These are phyloP conservation scores for Eledone cirrhosa DNA, from an alignment of 2,888 invertebrate genomes.

Conservation along the genomic window DNA sequence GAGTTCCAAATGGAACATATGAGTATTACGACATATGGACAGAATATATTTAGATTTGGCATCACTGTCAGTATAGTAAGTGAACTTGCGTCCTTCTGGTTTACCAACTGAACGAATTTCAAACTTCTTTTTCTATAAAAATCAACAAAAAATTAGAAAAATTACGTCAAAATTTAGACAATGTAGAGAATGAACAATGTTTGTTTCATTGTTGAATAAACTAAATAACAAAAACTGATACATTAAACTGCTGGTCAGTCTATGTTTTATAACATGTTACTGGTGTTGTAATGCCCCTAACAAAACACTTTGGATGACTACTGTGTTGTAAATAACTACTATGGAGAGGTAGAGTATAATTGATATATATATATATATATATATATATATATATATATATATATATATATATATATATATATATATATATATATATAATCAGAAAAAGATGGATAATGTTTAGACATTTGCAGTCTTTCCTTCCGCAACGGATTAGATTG, in stretches of 20 bases:
- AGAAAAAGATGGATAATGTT: too few species aligned
- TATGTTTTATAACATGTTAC: too few species aligned
- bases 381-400: too few species aligned
- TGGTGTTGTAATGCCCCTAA: too few species aligned
- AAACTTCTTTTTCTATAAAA: conserved; percentile 85
- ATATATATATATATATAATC: too few species aligned
- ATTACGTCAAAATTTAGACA: background rate
- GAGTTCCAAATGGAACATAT: conserved; percentile 93
- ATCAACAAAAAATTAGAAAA: conserved; percentile 30
- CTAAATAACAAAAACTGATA: background rate
- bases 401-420: too few species aligned
- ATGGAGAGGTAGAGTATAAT: too few species aligned
- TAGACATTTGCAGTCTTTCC: background rate
- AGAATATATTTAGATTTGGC: conserved; percentile 92
- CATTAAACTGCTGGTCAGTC: background rate
- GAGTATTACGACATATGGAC: conserved; percentile 88
- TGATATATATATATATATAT: too few species aligned
- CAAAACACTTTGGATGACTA: too few species aligned
- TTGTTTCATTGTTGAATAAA: background rate
- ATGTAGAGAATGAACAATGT: too few species aligned
- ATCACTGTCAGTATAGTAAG: conserved; percentile 89
- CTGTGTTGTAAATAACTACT: too few species aligned
- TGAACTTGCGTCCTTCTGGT: conserved; percentile 73
- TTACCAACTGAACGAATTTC: conserved; percentile 89
- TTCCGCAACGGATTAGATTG: background rate